Percentiles rank a stretch among this genome's conserved stretches.
Conservation (phyloP, 2,888 invertebrate genomes). For the Dyspetes luteomarginatus region DNA sequence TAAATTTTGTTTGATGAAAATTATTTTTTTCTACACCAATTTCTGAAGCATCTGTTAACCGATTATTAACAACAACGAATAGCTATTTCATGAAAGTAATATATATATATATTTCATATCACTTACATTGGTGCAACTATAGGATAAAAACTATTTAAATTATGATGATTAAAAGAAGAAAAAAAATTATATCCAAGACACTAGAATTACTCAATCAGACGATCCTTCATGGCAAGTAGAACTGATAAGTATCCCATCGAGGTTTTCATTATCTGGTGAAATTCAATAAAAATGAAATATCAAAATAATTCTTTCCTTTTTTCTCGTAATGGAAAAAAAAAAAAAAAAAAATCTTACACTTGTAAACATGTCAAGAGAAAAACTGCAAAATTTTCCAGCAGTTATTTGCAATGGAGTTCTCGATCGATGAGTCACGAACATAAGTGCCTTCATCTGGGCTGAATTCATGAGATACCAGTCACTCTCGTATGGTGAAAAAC, state of each 20-base stretch:
- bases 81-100: too few relatives aligned
- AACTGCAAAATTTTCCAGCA: conserved; percentile 74
- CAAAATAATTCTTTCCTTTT: neutral
- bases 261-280: conserved; percentile 66
- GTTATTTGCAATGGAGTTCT: conserved; percentile 72
- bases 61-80: too few relatives aligned
- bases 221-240: conserved; percentile 65
- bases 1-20: neutral
- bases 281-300: neutral
- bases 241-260: conserved; percentile 70
- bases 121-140: too few relatives aligned
- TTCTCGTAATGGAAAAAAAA: neutral
- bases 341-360: conserved; percentile 65
- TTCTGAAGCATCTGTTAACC: too few relatives aligned
- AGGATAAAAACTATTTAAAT: neutral
- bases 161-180: neutral
- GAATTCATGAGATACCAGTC: conserved; percentile 72
- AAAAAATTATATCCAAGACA: neutral
- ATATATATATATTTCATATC: too few relatives aligned
- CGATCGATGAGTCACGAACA: conserved; percentile 70
- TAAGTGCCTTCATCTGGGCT: conserved; percentile 63
- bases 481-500: conserved; percentile 69
- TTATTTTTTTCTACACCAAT: too few relatives aligned
- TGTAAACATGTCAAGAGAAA: conserved; percentile 73
- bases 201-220: conserved; percentile 24